Evolutionary conservation across 2,888 invertebrate species (phyloP).

Genomic region (Cabera pusaria): DNA sequence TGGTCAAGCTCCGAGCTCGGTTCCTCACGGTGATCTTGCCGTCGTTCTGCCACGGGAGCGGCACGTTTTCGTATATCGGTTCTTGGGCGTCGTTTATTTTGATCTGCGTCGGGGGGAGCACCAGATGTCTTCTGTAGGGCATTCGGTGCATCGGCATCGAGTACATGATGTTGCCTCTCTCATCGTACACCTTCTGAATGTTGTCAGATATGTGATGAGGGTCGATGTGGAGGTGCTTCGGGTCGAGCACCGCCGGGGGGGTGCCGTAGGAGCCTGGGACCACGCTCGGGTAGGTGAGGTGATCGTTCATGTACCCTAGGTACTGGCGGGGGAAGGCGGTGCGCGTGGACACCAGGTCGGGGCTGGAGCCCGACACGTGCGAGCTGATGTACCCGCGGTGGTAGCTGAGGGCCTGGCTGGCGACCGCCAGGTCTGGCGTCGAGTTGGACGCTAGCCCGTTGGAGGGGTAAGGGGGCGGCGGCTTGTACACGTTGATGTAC

Average conservation of each 20-base stretch:
- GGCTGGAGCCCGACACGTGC: slow-evolving; percentile 89
- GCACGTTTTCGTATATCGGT: slow-evolving; percentile 93
- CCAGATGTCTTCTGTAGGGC: slow-evolving; percentile 71
- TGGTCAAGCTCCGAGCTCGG: slow-evolving; percentile 87
- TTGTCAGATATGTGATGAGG: slow-evolving; percentile 83
- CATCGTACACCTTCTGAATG: slow-evolving; percentile 85
- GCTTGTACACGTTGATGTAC: slow-evolving; percentile 88
- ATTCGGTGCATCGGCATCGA: slow-evolving; percentile 82
- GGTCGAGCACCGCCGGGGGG: slow-evolving; percentile 85
- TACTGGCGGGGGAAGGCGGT: slow-evolving; percentile 82
- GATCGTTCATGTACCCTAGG: slow-evolving; percentile 64
- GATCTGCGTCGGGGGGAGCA: slow-evolving; percentile 76
- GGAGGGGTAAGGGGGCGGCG: slow-evolving; percentile 93
- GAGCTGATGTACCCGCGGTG: slow-evolving; percentile 73
- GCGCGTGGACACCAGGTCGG: slow-evolving; percentile 89
- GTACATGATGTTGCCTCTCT: slow-evolving; percentile 85
- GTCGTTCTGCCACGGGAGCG: slow-evolving; percentile 84
- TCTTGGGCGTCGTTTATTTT: slow-evolving; percentile 79
- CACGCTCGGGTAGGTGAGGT: slow-evolving; percentile 55
- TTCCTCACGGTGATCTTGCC: slow-evolving; percentile 56
- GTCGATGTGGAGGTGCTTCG: slow-evolving; percentile 80
- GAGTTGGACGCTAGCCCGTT: slow-evolving; percentile 91
- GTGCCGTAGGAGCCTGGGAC: slow-evolving; percentile 86
- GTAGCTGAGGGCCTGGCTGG: slow-evolving; percentile 83
- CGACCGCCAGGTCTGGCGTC: slow-evolving; percentile 92